phyloP scores from a whole-genome alignment of 2,888 invertebrate genomes.

The Drosophila multiciliata region DNA sequence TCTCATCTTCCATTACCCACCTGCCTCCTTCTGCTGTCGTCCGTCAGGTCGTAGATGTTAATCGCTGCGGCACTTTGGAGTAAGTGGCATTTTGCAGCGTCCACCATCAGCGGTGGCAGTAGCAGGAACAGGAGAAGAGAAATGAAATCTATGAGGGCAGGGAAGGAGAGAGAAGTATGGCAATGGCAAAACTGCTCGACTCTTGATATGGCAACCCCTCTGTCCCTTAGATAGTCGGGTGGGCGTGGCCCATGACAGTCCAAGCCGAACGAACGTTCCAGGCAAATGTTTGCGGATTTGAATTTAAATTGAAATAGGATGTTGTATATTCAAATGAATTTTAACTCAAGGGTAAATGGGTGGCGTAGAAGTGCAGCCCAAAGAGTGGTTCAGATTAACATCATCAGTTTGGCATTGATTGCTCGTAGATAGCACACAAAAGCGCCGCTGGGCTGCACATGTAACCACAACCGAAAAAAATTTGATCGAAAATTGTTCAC shows the following conservation, averaged over 20 bases:
- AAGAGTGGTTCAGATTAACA: conserved; percentile 77
- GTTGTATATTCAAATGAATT: conserved; percentile 83
- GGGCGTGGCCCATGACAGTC: conserved; percentile 72
- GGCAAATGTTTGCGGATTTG: conserved; percentile 83
- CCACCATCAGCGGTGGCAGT: conserved; percentile 45
- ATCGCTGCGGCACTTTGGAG: conserved; percentile 79
- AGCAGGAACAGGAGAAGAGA: not conserved
- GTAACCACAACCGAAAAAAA: conserved; percentile 61
- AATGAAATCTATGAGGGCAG: not conserved
- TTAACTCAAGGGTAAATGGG: conserved; percentile 81
- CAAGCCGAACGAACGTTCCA: conserved; percentile 64
- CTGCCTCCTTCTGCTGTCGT: conserved; percentile 22
- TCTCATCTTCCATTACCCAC: conserved; percentile 28
- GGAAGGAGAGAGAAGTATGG: not conserved
- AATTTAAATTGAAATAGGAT: conserved; percentile 84
- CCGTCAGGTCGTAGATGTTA: conserved; percentile 79
- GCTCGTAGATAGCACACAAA: conserved; percentile 77
- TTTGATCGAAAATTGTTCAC: conserved; percentile 14
- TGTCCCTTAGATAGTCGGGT: conserved; percentile 38
- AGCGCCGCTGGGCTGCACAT: conserved; percentile 61
- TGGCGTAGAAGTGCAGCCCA: conserved; percentile 31
- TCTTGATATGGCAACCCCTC: conserved; percentile 49
- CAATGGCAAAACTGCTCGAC: conserved; percentile 43
- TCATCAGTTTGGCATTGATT: conserved; percentile 83
- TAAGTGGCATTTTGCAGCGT: conserved; percentile 77